A percentile compares a stretch with the other conserved stretches of the same genome.
These are phyloP conservation scores for Nycticorax nycticorax DNA, from an alignment of 2,113 vertebrate genomes.

Conservation along the genomic window DNA sequence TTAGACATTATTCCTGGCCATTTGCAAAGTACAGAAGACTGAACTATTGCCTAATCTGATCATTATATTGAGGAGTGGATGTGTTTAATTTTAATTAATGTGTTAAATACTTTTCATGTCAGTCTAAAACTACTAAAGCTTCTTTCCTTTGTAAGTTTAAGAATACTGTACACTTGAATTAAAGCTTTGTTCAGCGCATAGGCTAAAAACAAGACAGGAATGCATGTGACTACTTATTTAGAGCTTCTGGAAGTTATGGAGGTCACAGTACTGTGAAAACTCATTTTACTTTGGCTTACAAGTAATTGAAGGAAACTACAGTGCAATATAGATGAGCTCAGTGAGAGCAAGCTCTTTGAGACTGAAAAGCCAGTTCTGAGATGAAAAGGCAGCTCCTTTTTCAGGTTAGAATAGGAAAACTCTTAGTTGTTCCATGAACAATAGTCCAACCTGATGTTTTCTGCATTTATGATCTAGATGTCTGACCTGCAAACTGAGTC, in stretches of 20 bases:
- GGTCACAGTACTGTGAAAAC: not conserved
- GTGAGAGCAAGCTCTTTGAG: not conserved
- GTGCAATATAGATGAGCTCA: not conserved
- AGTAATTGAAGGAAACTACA: not conserved
- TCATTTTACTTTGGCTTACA: not conserved
- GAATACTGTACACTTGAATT: not conserved
- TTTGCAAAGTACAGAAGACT: not conserved
- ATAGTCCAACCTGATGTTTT: not conserved
- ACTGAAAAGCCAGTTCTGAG: not conserved
- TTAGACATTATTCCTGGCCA: not conserved
- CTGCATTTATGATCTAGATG: not conserved
- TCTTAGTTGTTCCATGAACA: not conserved
- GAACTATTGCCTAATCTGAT: not conserved
- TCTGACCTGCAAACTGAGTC: not conserved
- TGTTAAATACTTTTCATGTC: not conserved
- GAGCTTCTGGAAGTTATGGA: not conserved
- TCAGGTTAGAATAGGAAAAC: not conserved
- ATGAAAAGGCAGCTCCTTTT: not conserved
- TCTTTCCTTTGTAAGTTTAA: not conserved
- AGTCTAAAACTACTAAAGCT: not conserved
- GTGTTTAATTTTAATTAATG: not conserved
- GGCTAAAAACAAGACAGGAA: not conserved
- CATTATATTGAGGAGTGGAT: not conserved
- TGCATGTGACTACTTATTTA: not conserved
- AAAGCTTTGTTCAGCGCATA: not conserved